Evolutionary conservation across 2,888 invertebrate species (phyloP).

Genomic region (Meganola albula): DNA sequence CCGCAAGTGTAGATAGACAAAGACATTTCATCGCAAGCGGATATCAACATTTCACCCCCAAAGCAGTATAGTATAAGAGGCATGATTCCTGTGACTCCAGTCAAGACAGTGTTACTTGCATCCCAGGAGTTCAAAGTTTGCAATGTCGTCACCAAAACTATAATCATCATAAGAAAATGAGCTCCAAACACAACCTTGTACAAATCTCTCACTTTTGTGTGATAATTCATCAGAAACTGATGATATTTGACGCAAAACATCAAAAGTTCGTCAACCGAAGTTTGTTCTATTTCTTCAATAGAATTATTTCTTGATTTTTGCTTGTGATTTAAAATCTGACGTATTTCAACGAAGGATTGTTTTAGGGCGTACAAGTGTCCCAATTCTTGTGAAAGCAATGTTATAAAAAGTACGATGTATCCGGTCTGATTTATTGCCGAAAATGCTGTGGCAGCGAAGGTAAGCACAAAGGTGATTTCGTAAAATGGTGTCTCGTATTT

Average conservation of each 20-base stretch:
- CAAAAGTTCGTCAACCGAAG: conserved; percentile 31
- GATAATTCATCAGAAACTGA: conserved; percentile 43
- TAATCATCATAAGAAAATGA: conserved; percentile 49
- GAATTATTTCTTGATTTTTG: conserved; percentile 5
- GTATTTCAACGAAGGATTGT: conserved; percentile 38
- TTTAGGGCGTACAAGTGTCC: conserved; percentile 49
- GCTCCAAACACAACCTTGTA: conserved; percentile 45
- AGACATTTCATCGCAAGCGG: conserved; percentile 40
- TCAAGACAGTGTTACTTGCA: conserved; percentile 42
- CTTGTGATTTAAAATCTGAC: conserved; percentile 18
- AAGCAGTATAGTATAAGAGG: conserved; percentile 53
- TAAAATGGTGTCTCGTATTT: conserved; percentile 49
- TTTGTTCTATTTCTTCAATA: conserved; percentile 6
- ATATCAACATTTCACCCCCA: conserved; percentile 47
- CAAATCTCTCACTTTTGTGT: conserved; percentile 35
- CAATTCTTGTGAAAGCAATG: conserved; percentile 42
- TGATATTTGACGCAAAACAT: conserved; percentile 47
- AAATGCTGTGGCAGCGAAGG: conserved; percentile 38
- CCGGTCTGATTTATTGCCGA: conserved; percentile 54
- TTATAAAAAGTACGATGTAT: conserved; percentile 49
- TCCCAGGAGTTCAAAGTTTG: conserved; percentile 51
- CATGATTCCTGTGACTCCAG: conserved; percentile 43
- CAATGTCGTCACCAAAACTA: conserved; percentile 48
- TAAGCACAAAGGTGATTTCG: conserved; percentile 41
- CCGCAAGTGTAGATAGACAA: conserved; percentile 40